These are phyloP conservation scores for Macropis europaea DNA, from an alignment of 2,888 invertebrate genomes.

Conservation along the genomic window DNA sequence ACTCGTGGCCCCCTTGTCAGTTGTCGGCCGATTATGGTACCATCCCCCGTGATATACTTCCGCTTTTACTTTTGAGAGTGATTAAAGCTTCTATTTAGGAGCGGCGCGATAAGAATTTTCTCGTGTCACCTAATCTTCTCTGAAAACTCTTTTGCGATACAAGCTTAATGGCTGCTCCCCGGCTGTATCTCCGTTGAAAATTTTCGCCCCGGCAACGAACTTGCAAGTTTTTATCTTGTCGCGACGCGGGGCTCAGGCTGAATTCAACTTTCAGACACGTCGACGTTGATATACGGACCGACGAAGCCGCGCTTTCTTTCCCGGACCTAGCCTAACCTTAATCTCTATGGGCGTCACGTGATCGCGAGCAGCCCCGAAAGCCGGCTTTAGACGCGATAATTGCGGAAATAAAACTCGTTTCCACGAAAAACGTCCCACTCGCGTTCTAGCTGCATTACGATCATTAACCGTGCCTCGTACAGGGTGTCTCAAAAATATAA, in stretches of 20 bases:
- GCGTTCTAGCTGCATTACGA: too few species aligned
- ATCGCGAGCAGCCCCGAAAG: slow-evolving; percentile 5
- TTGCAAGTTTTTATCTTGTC: slow-evolving; percentile 58
- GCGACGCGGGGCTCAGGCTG: slow-evolving; percentile 40
- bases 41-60: too few species aligned
- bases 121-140: slow-evolving; percentile 14
- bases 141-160: slow-evolving; percentile 15
- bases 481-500: too few species aligned
- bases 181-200: slow-evolving; percentile 14
- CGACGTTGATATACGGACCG: slow-evolving; percentile 44
- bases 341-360: slow-evolving; percentile 14
- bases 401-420: too few species aligned
- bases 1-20: too few species aligned
- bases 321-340: not conserved
- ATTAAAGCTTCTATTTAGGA: too few species aligned
- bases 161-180: slow-evolving; percentile 35
- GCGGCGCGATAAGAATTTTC: slow-evolving; percentile 30
- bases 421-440: too few species aligned
- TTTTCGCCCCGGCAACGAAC: slow-evolving; percentile 38
- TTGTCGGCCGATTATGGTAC: too few species aligned
- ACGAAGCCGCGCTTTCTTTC: slow-evolving; percentile 27
- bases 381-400: too few species aligned
- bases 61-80: too few species aligned
- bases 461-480: too few species aligned
- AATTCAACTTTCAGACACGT: slow-evolving; percentile 48